Conservation (phyloP, 2,888 invertebrate genomes). For the Congeria kusceri region DNA sequence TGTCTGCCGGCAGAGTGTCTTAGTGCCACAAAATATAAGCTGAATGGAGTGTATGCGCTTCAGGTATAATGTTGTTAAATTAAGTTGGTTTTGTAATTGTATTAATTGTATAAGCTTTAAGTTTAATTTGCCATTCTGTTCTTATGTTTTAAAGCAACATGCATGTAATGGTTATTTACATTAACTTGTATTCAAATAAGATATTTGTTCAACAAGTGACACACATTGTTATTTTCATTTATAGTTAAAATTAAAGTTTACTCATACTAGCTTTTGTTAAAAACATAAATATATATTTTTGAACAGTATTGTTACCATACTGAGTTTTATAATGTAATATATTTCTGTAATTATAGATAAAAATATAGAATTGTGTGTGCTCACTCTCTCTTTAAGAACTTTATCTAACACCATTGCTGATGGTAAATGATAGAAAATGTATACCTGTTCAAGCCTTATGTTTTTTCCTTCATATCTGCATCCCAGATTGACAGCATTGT, state of each 20-base stretch:
- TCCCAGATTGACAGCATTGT: constrained; percentile 85
- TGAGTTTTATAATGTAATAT: too few relatives aligned
- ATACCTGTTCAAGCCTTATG: not conserved
- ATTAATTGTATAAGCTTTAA: too few relatives aligned
- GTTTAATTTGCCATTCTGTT: too few relatives aligned
- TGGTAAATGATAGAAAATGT: not conserved
- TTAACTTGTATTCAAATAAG: too few relatives aligned
- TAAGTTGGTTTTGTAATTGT: not conserved
- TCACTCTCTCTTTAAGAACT: not conserved
- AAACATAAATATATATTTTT: not conserved
- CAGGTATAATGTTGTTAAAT: constrained; percentile 70
- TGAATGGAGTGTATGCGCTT: constrained; percentile 76
- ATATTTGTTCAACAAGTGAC: too few relatives aligned
- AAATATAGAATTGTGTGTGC: too few relatives aligned
- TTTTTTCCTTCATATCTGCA: constrained; percentile 1
- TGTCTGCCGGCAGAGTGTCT: constrained; percentile 75
- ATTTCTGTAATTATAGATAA: too few relatives aligned
- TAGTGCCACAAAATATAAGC: constrained; percentile 63
- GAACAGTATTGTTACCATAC: not conserved
- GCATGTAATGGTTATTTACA: too few relatives aligned
- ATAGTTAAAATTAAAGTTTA: too few relatives aligned
- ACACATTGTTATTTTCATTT: too few relatives aligned
- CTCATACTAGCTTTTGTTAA: not conserved
- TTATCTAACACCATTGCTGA: not conserved
- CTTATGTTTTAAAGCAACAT: too few relatives aligned